phyloP scores from a whole-genome alignment of 2,888 invertebrate genomes.

The Lobophora halterata region DNA sequence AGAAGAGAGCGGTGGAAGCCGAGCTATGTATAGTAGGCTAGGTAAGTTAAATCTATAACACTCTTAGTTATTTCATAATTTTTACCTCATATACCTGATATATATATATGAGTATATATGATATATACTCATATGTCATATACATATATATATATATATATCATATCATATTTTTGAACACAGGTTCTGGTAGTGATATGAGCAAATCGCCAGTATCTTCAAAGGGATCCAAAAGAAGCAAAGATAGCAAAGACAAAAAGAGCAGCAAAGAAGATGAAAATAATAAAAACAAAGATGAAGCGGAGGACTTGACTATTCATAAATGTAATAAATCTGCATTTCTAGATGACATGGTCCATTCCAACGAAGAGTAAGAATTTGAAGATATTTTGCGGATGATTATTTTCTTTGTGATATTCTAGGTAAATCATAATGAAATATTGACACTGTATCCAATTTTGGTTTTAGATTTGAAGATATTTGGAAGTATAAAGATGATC shows the following conservation, averaged over 20 bases:
- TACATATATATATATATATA: too few species aligned
- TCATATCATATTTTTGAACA: too few species aligned
- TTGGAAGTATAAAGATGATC: conserved; percentile 91
- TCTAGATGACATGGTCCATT: conserved; percentile 85
- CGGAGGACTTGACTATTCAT: conserved; percentile 82
- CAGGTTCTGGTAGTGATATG: conserved; percentile 84
- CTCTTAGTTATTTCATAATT: too few species aligned
- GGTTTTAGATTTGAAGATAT: conserved; percentile 85
- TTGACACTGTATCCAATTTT: too few species aligned
- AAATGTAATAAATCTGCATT: conserved; percentile 87
- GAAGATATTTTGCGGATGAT: not conserved
- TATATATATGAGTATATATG: too few species aligned
- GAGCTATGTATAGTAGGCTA: conserved; percentile 90
- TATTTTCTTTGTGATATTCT: too few species aligned
- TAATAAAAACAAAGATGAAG: conserved; percentile 82
- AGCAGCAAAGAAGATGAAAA: conserved; percentile 69
- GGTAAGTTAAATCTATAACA: conserved; percentile 56
- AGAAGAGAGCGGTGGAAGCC: conserved; percentile 94
- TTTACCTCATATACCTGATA: too few species aligned
- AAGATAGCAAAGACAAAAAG: conserved; percentile 85
- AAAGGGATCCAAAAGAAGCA: conserved; percentile 89
- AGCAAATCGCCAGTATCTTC: conserved; percentile 88
- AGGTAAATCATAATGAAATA: too few species aligned
- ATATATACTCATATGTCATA: too few species aligned
- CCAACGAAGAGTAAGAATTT: conserved; percentile 84